Evolutionary conservation across 2,888 invertebrate species (phyloP), one percentile per base, ranked within the genome.

Genomic region (Morpho achilles): DNA sequence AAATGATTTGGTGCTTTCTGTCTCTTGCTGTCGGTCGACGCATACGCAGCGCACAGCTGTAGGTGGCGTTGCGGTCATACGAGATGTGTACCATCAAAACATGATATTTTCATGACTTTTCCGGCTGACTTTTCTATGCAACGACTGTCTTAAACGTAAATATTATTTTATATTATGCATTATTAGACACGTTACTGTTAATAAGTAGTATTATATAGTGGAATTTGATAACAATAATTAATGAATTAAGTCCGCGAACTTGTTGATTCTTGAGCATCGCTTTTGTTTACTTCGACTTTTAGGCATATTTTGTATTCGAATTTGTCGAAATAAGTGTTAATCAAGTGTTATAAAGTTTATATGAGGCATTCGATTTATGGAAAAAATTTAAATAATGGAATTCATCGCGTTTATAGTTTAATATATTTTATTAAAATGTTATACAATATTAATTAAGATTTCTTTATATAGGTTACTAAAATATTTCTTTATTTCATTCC

Each of bases 1-100:
- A 91, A 91, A 91, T 91, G 91, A 90, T 87, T 90, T 88, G 91
- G 91, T 90, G 91, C 91, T 91, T 91, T 91, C 91, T 90, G 87
- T 80, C 87, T 67, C 68, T 69, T 64, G 76, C 87, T 65, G 67
- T 67, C 66, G 76, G 69, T 60, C 77, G 91, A 87, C 91, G 90
- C 91, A 90, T 81, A 91, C 91, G 91, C 91, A 91, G 75, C 80
- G 83, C 82, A 79, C 88, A 88, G 91, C 90, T 89, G 88, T 90
- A 91, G 91, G 90, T 90, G 90, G 91, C 91, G 91, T 85, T 89
- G 82, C 81, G 81, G 84, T 82, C 85, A 82, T 69, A 76, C 73
- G 79, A 77, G 76, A 80, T 74, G 73, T 67, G 59, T 67, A 62
- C 66, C 77, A 87, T 77, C 87, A 87, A 88, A 88, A 89, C 89